Conservation (phyloP, 1,140 invertebrate genomes). For the Dreissena polymorpha region DNA sequence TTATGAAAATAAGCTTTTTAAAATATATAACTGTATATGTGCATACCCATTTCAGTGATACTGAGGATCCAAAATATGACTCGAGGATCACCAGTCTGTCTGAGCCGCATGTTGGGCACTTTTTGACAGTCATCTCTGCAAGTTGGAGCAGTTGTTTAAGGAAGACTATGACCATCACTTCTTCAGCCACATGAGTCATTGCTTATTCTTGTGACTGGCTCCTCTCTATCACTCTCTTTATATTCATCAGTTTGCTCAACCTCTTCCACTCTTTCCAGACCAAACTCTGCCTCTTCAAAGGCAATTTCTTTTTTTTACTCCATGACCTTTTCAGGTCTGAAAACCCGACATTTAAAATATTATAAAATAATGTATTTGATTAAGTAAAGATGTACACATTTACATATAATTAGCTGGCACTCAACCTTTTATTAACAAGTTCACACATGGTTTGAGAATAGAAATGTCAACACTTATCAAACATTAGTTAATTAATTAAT, state of each 20-base stretch:
- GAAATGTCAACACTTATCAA: no score
- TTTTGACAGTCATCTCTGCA: slow-evolving; percentile 11
- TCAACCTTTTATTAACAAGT: no score
- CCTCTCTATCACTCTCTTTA: not conserved
- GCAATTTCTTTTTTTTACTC: not conserved
- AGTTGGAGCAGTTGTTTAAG: not conserved
- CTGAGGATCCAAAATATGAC: slow-evolving; percentile 3
- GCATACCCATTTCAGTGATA: no score
- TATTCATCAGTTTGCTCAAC: not conserved
- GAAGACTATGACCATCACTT: slow-evolving; percentile 5
- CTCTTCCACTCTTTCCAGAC: slow-evolving; percentile 11
- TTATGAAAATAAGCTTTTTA: no score
- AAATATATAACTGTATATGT: no score
- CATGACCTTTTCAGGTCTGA: not conserved
- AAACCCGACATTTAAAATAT: not conserved
- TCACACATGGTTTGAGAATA: no score
- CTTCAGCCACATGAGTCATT: slow-evolving; percentile 2
- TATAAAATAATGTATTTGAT: not conserved
- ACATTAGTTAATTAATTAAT: no score
- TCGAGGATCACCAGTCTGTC: not conserved
- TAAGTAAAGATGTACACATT: no score
- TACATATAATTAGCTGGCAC: no score
- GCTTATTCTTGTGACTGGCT: not conserved
- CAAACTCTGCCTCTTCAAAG: slow-evolving; percentile 8
- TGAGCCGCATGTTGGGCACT: slow-evolving; percentile 1